Base-by-base conservation (phyloP, 2,888 invertebrate species). In the Eristalinus aeneus region DNA sequence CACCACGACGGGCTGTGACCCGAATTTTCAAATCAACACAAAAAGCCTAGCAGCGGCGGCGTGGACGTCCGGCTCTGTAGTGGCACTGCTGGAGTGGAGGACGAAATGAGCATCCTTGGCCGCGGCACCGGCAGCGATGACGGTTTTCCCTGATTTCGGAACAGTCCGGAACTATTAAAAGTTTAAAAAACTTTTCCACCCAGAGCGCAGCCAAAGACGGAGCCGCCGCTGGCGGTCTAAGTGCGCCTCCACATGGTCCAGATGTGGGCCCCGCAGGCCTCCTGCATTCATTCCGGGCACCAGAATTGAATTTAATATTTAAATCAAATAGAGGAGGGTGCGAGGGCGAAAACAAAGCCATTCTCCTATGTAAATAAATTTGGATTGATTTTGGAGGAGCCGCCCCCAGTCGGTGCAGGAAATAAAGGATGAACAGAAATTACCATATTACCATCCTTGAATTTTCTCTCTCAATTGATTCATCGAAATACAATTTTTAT, bases 371-470 rank as follows among this genome's bases (percentile, higher is more conserved):
- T 60, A 80, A 85, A 85, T 81, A 76, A 68, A 76, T 81, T 81
- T 34, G 68, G 81, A 85, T 81, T 85, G 81, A 85, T 85, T 81
- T 81, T 81, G 73, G 68, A 68, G 72, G 58, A 85, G 22, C 36
- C 58, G 75, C 36, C 72, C n/a, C n/a, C n/a, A n/a, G n/a, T 73
- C 63, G 63, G 73, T 39, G 20, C 27, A 74, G 32, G 67, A 64
- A 73, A 78, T 75, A 78, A 74, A 67, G 75, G 58, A 71, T 67
- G 74, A 61, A 78, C 65, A 65, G 65, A 71, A 82, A 86, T 86
- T 82, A 86, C 85, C 82, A 86, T 86, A 86, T 86, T 86, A 82
- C 71, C n/a, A 82, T 86, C 86, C 77, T 86, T 86, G 86, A 86
- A 82, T 67, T 77, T 81, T 77, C 77, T 54, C 76, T 77, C 77